Base-by-base conservation (phyloP, 30 jellyfish, hydroid and myxozoan genomes). In the Pelagia noctiluca region DNA sequence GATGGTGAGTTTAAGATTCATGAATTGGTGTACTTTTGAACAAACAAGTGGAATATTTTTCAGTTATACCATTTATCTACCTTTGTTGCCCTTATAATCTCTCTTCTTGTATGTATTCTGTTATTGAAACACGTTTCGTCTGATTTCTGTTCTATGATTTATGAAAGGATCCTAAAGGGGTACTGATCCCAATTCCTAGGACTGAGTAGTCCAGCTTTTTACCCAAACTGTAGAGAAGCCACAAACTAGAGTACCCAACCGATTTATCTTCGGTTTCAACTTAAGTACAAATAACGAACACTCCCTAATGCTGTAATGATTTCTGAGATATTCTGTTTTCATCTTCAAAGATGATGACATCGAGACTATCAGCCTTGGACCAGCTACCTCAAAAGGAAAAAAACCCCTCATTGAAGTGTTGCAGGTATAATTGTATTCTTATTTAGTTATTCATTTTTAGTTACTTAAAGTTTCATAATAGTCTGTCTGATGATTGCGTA, bases 391-490 rank as follows among this genome's bases (percentile, higher is more conserved):
- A 16, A 61, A 24, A 35, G 62, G 36, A 35, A 57, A 53, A 52
- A 52, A 19, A 52, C 71, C 88, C 34, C 5, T 77, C 47, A 77
- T 77, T 57, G 88, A 77, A 36, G 88, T 60, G 33, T 31, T 77
- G 2, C 54, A 19, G 88, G 88, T 77, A 61, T 8, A 42, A 16
- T 8, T 42, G 57, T 42, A 42, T 5, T 5, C 57, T 16, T 42
- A 42, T 42, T 42, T 16, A 5, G 16, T 16, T 42, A 42, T 42
- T 16, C 16, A 16, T 42, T 5, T 8, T 16, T 5, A 42, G 8
- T 42, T 42, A 16, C 16, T 5, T 42, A 8, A 42, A 42, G 57
- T 42, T 5, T 42, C 12, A 5, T 5, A 42, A 8, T 5, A 42
- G 16, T 16, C 12, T 42, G 57, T 42, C 57, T 42, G 16, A 8